phyloP scores from a whole-genome alignment of 2,888 invertebrate species.

The Nephrotoma flavescens region DNA sequence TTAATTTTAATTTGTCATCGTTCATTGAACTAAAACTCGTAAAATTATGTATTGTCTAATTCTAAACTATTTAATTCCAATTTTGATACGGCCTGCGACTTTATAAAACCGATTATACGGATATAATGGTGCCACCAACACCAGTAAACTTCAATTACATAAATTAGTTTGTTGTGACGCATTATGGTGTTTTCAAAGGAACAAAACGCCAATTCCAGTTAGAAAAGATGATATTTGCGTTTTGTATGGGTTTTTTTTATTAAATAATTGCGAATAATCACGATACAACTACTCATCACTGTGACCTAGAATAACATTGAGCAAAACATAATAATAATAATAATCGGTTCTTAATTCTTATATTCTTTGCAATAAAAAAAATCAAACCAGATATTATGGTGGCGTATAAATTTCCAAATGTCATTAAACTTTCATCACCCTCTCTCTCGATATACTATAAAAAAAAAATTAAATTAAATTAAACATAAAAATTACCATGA shows the following conservation, averaged over 20 bases:
- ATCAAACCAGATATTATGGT: no score
- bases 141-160: neutral
- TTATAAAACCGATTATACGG: neutral
- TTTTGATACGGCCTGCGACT: neutral
- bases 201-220: neutral
- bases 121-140: neutral
- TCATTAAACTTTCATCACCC: neutral
- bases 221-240: neutral
- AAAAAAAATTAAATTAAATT: neutral
- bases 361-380: no score
- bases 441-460: neutral
- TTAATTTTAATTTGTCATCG: neutral
- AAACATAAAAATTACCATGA: neutral
- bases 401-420: neutral
- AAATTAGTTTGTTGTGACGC: neutral
- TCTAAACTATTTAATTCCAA: neutral
- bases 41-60: neutral
- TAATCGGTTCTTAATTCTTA: neutral
- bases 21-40: neutral
- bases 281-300: neutral
- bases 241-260: neutral
- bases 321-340: neutral
- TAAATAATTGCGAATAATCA: neutral
- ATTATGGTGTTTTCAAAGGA: neutral
- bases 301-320: neutral